phyloP scores from a whole-genome alignment of 2,797 vertebrate species.

The Propithecus perrieri region DNA sequence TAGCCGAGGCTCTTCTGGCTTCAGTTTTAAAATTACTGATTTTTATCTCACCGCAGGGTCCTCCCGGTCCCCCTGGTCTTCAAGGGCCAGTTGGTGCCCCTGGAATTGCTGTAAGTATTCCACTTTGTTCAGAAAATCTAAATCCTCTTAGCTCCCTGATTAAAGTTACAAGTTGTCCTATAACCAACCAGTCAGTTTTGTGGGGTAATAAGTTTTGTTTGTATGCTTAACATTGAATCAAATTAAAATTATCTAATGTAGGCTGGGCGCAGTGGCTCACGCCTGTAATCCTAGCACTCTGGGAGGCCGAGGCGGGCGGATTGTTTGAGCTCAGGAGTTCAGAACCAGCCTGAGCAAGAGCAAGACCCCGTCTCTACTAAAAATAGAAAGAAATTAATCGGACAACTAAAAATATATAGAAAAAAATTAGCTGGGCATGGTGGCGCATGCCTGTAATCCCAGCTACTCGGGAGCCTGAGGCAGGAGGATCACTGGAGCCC shows the following conservation, averaged over 20 bases:
- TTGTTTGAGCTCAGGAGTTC: too few species aligned
- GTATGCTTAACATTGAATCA: neutral
- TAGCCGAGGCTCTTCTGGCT: neutral
- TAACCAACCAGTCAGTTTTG: neutral
- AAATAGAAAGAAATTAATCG: too few species aligned
- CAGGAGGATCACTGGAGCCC: too few species aligned
- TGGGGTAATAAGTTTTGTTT: neutral
- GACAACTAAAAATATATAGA: too few species aligned
- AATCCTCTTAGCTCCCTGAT: neutral
- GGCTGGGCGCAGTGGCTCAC: too few species aligned
- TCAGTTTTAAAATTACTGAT: conserved; percentile 51
- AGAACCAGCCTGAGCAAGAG: too few species aligned
- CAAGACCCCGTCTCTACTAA: too few species aligned
- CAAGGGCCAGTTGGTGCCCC: conserved; percentile 97
- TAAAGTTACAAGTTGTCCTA: neutral
- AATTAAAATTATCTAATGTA: conserved; percentile 8
- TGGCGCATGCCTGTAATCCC: too few species aligned
- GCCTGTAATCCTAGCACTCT: too few species aligned
- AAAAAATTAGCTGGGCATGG: too few species aligned
- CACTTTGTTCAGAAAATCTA: conserved; percentile 4
- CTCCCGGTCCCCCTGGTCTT: conserved; percentile 95
- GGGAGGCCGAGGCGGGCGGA: too few species aligned
- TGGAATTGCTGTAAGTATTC: conserved; percentile 95
- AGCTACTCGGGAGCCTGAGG: too few species aligned
- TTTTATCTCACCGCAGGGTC: conserved; percentile 89